Evolutionary conservation across 2,797 vertebrate species (phyloP).

Genomic region (Agapornis canus): DNA sequence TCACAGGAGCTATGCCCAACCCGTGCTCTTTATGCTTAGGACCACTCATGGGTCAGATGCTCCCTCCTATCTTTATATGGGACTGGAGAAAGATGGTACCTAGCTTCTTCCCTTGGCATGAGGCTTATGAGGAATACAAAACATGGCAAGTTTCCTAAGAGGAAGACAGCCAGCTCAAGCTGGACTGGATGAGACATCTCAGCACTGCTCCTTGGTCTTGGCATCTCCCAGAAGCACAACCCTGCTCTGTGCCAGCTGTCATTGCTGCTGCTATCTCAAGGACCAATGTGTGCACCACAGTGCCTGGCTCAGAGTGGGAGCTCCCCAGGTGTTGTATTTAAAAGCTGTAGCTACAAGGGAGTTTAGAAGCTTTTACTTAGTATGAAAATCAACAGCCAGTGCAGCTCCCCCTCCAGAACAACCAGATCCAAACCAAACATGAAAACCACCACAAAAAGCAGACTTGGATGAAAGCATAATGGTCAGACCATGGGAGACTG

Average conservation of each 20-base stretch:
- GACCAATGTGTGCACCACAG: neutral
- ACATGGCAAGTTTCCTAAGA: neutral
- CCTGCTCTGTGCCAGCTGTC: neutral
- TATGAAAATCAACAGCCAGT: accelerated
- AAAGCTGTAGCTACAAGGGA: neutral
- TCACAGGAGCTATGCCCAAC: neutral
- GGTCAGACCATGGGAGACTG: accelerated
- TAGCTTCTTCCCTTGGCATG: neutral
- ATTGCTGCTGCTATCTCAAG: neutral
- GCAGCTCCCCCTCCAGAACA: neutral
- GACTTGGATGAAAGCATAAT: accelerated
- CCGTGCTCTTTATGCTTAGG: accelerated
- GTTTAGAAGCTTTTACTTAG: neutral
- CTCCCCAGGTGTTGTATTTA: neutral
- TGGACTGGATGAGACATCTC: neutral
- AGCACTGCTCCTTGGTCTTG: neutral
- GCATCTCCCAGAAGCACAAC: neutral
- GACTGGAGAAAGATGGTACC: neutral
- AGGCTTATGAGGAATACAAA: neutral
- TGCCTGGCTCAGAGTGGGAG: neutral
- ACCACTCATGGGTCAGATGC: neutral
- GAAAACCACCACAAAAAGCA: neutral
- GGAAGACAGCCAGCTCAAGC: neutral
- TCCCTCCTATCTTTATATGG: neutral
- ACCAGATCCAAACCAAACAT: neutral